Evolutionary conservation across 2,113 vertebrate genomes (phyloP).

Genomic region (Chroicocephalus ridibundus): DNA sequence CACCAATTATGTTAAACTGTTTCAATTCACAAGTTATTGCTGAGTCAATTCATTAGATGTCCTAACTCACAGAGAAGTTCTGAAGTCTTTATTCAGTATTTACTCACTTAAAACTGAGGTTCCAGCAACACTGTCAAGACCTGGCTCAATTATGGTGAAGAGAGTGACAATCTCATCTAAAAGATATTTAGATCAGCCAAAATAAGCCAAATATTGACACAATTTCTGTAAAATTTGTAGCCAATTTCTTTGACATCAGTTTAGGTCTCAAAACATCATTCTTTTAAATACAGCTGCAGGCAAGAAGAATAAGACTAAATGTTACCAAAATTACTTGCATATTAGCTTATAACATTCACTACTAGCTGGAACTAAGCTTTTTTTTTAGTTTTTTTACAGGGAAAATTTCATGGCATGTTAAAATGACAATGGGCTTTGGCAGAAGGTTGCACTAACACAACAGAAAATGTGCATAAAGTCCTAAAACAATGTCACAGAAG

Average conservation of each 20-base stretch:
- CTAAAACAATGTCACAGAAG: background rate
- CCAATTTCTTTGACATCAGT: background rate
- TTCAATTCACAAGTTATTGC: background rate
- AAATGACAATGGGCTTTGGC: background rate
- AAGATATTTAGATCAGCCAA: background rate
- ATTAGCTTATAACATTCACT: background rate
- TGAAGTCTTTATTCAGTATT: background rate
- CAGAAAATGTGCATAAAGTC: background rate
- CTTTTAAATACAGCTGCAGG: background rate
- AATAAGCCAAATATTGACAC: background rate
- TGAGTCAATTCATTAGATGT: background rate
- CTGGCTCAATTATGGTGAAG: background rate
- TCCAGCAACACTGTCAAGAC: background rate
- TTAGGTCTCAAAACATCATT: background rate
- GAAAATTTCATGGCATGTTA: background rate
- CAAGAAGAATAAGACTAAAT: background rate
- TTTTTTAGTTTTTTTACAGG: background rate
- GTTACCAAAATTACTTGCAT: background rate
- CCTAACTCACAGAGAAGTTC: background rate
- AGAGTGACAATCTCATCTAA: background rate
- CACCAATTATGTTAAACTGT: background rate
- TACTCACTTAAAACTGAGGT: background rate
- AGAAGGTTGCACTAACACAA: background rate
- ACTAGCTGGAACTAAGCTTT: background rate
- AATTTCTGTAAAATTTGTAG: background rate